Evolutionary conservation across 2,888 invertebrate genomes (phyloP), one percentile per base, ranked within the genome.

Genomic region (Cremastobaeus sp.): DNA sequence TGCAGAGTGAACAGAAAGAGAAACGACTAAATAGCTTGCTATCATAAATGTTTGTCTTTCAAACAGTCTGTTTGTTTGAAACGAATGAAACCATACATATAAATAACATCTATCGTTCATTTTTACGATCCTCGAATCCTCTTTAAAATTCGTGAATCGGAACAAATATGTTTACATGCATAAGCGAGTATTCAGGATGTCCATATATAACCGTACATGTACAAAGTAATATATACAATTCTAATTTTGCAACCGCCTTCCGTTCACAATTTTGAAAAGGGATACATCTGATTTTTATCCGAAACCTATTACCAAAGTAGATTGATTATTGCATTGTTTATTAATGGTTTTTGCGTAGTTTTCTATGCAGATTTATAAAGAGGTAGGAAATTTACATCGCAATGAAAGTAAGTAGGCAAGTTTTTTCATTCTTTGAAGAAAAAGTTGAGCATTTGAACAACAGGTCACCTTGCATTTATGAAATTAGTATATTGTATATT

Each of bases 131-230:
- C 14, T 12, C 3, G 54, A 60, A 21, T 60, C 60, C 60, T 60
- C 37, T 47, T 69, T 60, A 14, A 69, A 69, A 69, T 39, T 69
- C 17, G 52, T 69, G 45, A 60, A 59, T 30, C 20, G 39, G 54
- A 52, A 60, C 37, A 25, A 34, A 25, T 52, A 30, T 34, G 14
- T 18, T 35, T 21, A 30, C 4, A 28, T 17, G 17, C 37, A 43
- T 68, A 52, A 25, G 25, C 8, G 25, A 48, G 4, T 57, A 57
- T 30, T 20, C 41, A 28, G 34, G 43, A 43, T 60, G 52, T 60
- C 39, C 60, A 45, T 68, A 59, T 66, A 54, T 69, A 69, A 52
- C 54, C 52, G 11, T 52, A 48, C 59, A 68, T 68, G 68, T 68
- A 68, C 68, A 68, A 43, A 57, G 15, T 55, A 57, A 25, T 43